Conservation (phyloP, 92 coral and sea anemone genomes). For the Plumapathes pennacea region DNA sequence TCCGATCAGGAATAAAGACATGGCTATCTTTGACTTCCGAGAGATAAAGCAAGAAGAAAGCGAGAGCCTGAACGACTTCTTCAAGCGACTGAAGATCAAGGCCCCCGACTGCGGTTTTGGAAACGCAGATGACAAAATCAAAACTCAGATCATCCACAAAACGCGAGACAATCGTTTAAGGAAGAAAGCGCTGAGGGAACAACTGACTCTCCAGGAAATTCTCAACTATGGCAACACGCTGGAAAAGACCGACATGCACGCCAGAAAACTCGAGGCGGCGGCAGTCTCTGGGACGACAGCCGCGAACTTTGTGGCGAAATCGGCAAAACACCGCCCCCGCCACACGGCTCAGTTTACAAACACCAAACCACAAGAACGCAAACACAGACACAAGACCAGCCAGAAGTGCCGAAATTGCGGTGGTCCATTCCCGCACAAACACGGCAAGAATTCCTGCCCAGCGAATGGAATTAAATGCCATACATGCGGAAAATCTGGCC, state of each 20-base stretch:
- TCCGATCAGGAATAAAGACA: constrained; percentile 14
- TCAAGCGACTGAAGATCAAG: constrained; percentile 15
- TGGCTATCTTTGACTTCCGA: constrained; percentile 35
- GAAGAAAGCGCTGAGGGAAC: constrained; percentile 33
- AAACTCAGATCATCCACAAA: constrained; percentile 42
- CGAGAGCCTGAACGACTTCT: constrained; percentile 27
- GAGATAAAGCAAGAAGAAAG: constrained; percentile 5
- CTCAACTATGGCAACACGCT: constrained; percentile 18
- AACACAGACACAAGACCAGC: no score
- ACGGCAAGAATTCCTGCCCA: no score
- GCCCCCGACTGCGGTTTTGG: constrained; percentile 18
- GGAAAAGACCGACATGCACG: constrained; percentile 46
- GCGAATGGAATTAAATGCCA: constrained; percentile 12
- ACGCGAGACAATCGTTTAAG: constrained; percentile 30
- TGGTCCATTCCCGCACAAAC: constrained; percentile 26
- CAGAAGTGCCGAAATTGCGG: constrained; percentile 14
- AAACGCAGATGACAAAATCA: constrained; percentile 21
- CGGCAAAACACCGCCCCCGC: no score
- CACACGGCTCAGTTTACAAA: no score
- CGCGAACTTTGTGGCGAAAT: no score
- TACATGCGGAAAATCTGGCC: constrained; percentile 2
- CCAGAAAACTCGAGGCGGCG: constrained; percentile 5
- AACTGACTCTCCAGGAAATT: not conserved
- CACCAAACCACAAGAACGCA: no score
- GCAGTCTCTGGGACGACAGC: no score